Evolutionary conservation across 1,140 invertebrate genomes (phyloP).

Genomic region (Oncopodura yosiiana): DNA sequence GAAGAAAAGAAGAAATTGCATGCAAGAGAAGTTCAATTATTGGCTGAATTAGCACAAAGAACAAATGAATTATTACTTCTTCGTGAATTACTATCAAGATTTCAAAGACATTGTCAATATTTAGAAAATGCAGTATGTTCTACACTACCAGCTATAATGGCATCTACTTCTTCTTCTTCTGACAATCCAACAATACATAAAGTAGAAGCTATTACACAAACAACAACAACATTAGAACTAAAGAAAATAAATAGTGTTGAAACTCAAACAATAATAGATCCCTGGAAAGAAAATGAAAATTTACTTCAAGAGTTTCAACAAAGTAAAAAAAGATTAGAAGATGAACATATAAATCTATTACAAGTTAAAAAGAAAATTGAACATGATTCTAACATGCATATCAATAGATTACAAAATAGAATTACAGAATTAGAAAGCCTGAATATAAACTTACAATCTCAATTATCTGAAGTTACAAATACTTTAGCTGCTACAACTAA

Average conservation of each 20-base stretch:
- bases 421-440: slow-evolving; percentile 8
- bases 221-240: not conserved
- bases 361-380: not conserved
- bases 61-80: no score
- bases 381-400: not conserved
- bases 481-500: no score
- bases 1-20: not conserved
- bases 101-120: no score
- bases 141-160: no score
- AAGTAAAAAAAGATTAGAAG: slow-evolving; percentile 1
- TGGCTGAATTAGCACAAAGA: no score
- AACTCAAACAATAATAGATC: not conserved
- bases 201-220: no score
- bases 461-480: not conserved
- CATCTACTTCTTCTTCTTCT: no score
- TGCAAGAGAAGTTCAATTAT: not conserved
- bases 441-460: not conserved
- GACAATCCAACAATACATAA: no score
- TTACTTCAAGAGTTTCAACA: not conserved
- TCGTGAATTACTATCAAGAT: no score
- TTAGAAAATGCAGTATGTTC: no score
- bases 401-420: not conserved
- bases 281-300: slow-evolving; percentile 5
- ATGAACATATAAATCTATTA: not conserved
- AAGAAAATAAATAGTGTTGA: not conserved